Evolutionary conservation across 35 echinoderm and acorn worm species (phyloP).

Genomic region (Antedon bifida): DNA sequence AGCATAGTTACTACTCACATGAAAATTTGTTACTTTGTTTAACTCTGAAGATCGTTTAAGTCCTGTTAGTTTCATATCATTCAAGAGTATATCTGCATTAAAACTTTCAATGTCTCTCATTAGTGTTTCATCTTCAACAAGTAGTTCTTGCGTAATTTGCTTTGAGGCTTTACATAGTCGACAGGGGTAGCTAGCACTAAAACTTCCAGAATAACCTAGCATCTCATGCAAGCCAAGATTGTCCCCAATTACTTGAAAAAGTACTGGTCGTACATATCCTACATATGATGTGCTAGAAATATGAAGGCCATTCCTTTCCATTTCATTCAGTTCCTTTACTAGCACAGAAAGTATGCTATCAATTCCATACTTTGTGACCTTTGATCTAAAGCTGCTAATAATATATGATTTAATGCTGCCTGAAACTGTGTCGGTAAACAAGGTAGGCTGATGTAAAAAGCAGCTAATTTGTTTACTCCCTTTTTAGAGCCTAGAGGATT

Average conservation of each 20-base stretch:
- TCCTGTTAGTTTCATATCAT: conserved; percentile 30
- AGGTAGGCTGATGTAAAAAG: conserved; percentile 19
- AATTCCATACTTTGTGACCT: conserved; percentile 31
- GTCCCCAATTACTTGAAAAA: conserved; percentile 49
- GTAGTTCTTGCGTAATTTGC: neutral
- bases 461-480: conserved; percentile 19
- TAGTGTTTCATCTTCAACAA: conserved; percentile 14
- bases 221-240: conserved; percentile 27
- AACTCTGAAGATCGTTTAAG: conserved; percentile 12
- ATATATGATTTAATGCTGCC: conserved; percentile 13
- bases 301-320: conserved; percentile 11
- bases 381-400: conserved; percentile 22
- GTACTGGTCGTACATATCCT: conserved; percentile 14
- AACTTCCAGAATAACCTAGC: conserved; percentile 24
- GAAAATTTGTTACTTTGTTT: conserved; percentile 34
- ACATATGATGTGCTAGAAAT: conserved; percentile 17
- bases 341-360: conserved; percentile 14
- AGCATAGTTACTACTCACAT: conserved; percentile 27
- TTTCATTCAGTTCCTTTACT: conserved; percentile 22
- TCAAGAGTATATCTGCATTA: neutral
- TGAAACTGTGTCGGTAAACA: conserved; percentile 15
- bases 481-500: conserved; percentile 34
- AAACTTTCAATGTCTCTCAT: neutral
- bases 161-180: conserved; percentile 27
- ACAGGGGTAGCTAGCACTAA: conserved; percentile 32